These are phyloP conservation scores for Heptranchias perlo DNA, from an alignment of 2,113 vertebrate genomes.

Conservation along the genomic window DNA sequence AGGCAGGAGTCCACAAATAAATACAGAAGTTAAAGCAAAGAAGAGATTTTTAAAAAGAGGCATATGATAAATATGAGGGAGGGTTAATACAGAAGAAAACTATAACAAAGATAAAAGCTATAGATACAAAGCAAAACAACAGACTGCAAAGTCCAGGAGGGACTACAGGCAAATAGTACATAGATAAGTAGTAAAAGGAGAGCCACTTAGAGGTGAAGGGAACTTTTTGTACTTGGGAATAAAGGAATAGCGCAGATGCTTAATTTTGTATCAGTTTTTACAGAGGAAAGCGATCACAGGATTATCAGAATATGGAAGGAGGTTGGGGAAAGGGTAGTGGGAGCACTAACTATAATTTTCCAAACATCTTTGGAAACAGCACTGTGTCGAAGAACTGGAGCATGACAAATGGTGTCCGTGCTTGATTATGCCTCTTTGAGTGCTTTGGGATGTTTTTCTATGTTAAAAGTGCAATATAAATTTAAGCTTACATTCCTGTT, in stretches of 20 bases:
- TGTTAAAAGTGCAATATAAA: background rate
- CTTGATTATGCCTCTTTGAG: background rate
- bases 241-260: background rate
- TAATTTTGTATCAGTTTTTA: background rate
- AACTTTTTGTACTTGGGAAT: background rate
- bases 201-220: background rate
- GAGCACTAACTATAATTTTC: background rate
- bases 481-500: background rate
- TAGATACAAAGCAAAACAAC: background rate
- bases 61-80: background rate
- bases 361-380: background rate
- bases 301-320: background rate
- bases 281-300: background rate
- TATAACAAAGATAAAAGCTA: background rate
- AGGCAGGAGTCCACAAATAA: background rate
- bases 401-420: background rate
- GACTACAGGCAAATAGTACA: background rate
- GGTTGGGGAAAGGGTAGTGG: background rate
- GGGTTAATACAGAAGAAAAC: background rate
- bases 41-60: background rate
- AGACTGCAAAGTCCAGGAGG: background rate
- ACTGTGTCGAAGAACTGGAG: background rate
- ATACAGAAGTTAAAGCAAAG: background rate
- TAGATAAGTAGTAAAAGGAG: background rate
- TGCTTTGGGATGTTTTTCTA: conserved; percentile 7